A percentile compares a stretch with the other conserved stretches of the same genome.
Evolutionary conservation across 1,140 invertebrate genomes (phyloP).

Genomic region (Chionoecetes opilio): DNA sequence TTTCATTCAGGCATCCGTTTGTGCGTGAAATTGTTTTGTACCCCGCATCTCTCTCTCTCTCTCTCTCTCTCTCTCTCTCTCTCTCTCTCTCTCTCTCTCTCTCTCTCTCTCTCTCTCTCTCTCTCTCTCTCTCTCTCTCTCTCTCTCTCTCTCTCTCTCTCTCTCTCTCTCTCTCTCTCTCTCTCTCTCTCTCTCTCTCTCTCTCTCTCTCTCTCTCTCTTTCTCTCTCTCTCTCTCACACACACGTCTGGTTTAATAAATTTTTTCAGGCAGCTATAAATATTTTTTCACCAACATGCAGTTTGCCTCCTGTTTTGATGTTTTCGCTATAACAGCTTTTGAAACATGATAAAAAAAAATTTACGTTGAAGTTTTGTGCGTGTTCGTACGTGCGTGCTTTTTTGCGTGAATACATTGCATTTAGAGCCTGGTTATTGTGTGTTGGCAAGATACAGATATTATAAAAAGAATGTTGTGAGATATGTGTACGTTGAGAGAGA

Average conservation of each 20-base stretch:
- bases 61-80: conserved; percentile 44
- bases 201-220: no score
- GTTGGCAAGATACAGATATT: no score
- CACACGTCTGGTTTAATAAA: no score
- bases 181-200: neutral
- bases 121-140: neutral
- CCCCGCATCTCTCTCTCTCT: conserved; percentile 18
- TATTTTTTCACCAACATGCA: no score
- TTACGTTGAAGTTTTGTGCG: neutral
- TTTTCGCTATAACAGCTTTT: neutral
- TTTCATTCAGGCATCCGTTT: neutral
- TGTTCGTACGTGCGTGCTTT: neutral
- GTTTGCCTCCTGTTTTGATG: neutral
- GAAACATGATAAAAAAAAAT: neutral
- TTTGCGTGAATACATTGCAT: neutral
- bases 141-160: neutral
- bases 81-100: conserved; percentile 44
- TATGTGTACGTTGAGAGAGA: no score
- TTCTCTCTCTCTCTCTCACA: no score
- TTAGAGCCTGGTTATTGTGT: no score
- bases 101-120: conserved; percentile 39
- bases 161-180: neutral
- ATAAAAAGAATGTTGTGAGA: no score
- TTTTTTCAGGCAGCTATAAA: no score
- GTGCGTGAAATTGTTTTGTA: conserved; percentile 3